Evolutionary conservation across 1,140 invertebrate species (phyloP), one percentile per base, ranked within the genome.

Genomic region (Battus philenor): DNA sequence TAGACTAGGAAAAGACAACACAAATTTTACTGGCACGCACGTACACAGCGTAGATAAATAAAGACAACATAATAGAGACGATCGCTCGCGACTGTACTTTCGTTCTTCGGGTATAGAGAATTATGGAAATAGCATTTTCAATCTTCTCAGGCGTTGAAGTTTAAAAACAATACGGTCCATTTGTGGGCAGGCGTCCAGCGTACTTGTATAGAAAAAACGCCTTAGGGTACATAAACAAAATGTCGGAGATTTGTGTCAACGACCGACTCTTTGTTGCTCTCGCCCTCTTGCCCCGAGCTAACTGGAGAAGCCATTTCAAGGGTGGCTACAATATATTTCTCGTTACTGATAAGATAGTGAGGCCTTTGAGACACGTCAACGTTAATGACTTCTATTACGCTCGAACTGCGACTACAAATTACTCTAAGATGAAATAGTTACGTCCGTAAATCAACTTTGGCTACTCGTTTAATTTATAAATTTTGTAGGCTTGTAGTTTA

Each of bases 181-280:
- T 63, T 46, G 68, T 52, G 55, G 60, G 59, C 69, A 69, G 36
- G 54, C 64, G 62, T 64, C 62, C 54, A 58, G 54, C 50, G 50
- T 66, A 64, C 61, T 55, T 56, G 51, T 72, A 69, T 62, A 66
- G 70, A 77, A 77, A 72, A 72, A 79, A 73, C 73, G 66, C 66
- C 57, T 67, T 73, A 58, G 67, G 67, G 76, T 77, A 73, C 64
- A 70, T 72, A 79, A 77, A 81, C 74, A 76, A 47, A 62, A 59
- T 53, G 61, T 59, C 64, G 63, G 60, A 67, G 76, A 81, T 81
- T 70, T 68, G 78, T 79, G 78, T 82, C 78, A 82, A 82, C 70
- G 75, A 74, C 75, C 78, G 65, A 54, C 50, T 57, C 59, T 59
- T 66, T 65, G 54, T 58, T 32, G 58, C 47, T 60, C 63, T 13